These are phyloP conservation scores for Anas bernieri DNA, from an alignment of 2,797 vertebrate genomes.

Conservation along the genomic window DNA sequence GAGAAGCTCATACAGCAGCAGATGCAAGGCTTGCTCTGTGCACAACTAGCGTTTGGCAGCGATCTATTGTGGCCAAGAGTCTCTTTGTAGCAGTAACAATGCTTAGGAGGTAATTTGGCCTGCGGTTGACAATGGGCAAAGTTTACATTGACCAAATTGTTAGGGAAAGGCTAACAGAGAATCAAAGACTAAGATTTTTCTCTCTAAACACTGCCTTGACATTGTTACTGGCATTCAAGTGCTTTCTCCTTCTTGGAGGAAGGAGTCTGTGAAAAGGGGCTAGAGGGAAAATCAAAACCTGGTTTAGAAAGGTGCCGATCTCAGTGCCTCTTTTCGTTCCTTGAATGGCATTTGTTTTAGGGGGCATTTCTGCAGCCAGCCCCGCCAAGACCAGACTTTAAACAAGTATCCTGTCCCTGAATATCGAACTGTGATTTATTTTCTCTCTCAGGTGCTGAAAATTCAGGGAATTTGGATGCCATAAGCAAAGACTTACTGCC, in stretches of 20 bases:
- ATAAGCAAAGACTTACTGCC: slow-evolving; percentile 85
- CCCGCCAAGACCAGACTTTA: background rate
- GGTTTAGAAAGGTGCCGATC: background rate
- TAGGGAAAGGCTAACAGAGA: background rate
- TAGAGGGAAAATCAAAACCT: background rate
- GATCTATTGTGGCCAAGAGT: background rate
- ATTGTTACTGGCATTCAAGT: background rate
- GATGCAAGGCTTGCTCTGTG: background rate
- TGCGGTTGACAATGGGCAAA: background rate
- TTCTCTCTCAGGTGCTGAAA: slow-evolving; percentile 66
- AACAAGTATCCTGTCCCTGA: background rate
- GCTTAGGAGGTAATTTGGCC: background rate
- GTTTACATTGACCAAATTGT: background rate
- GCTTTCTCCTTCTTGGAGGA: background rate
- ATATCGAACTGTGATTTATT: background rate
- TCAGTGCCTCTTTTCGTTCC: background rate
- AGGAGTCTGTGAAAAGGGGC: background rate
- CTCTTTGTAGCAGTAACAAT: background rate
- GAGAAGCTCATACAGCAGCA: background rate
- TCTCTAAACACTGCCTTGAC: background rate
- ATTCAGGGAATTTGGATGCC: slow-evolving; percentile 74
- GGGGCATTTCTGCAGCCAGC: background rate
- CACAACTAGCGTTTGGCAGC: background rate
- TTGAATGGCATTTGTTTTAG: background rate
- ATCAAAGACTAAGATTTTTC: background rate